Evolutionary conservation across 2,888 invertebrate species (phyloP).

Genomic region (Clostera curtula): DNA sequence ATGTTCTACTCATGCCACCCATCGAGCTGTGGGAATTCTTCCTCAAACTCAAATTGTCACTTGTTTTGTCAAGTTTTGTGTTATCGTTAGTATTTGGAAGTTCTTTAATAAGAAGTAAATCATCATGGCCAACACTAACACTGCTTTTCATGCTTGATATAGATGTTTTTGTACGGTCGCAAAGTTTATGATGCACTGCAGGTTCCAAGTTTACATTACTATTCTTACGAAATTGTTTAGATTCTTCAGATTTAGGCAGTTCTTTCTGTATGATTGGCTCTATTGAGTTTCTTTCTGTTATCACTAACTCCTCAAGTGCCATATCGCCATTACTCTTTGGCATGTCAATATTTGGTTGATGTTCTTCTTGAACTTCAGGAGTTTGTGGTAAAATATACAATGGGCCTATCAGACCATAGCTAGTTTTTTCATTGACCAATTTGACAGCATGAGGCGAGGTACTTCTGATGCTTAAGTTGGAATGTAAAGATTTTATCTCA

Average conservation of each 20-base stretch:
- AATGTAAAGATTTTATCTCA: slow-evolving; percentile 62
- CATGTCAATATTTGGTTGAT: slow-evolving; percentile 24
- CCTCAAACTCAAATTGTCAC: slow-evolving; percentile 37
- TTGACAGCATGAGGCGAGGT: slow-evolving; percentile 50
- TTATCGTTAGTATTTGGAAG: slow-evolving; percentile 31
- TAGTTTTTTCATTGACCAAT: slow-evolving; percentile 46
- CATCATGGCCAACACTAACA: slow-evolving; percentile 50
- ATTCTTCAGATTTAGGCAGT: slow-evolving; percentile 34
- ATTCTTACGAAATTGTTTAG: slow-evolving; percentile 37
- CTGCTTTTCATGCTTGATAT: slow-evolving; percentile 63
- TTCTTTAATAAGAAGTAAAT: slow-evolving; percentile 42
- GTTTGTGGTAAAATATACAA: slow-evolving; percentile 50
- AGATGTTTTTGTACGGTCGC: slow-evolving; percentile 68
- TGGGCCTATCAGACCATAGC: slow-evolving; percentile 34
- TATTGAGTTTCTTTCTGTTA: slow-evolving; percentile 29
- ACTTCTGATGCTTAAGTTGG: slow-evolving; percentile 57
- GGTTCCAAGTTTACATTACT: slow-evolving; percentile 54
- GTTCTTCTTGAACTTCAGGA: slow-evolving; percentile 25
- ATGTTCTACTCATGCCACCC: slow-evolving; percentile 63
- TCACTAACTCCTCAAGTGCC: slow-evolving; percentile 30
- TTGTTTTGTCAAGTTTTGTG: slow-evolving; percentile 33
- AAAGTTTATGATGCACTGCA: slow-evolving; percentile 76
- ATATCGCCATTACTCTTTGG: slow-evolving; percentile 28
- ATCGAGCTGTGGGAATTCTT: slow-evolving; percentile 65
- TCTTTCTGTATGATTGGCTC: slow-evolving; percentile 32